phyloP scores from a whole-genome alignment of 2,888 invertebrate species.

The Drosophila nr. perissopoda region DNA sequence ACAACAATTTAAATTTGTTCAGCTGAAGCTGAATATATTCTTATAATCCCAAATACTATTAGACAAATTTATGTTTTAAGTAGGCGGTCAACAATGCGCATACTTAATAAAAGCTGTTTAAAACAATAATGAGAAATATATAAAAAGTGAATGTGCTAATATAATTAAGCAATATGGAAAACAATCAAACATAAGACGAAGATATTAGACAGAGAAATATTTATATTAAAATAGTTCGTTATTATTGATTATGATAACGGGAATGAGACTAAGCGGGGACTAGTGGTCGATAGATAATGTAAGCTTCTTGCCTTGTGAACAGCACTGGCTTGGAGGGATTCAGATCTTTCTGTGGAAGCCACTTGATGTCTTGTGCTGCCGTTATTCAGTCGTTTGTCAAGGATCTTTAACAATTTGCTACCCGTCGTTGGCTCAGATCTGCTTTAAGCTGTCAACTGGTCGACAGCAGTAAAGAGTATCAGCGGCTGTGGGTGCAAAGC shows the following conservation, averaged over 20 bases:
- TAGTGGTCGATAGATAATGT: not conserved
- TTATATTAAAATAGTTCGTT: not conserved
- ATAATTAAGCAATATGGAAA: no score
- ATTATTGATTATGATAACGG: not conserved
- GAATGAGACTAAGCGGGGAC: not conserved
- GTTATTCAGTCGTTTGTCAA: not conserved
- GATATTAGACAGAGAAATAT: not conserved
- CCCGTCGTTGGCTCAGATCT: not conserved
- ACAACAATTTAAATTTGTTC: no score
- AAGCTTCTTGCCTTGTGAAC: not conserved
- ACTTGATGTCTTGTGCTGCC: not conserved
- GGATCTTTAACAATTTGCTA: not conserved
- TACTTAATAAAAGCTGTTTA: no score
- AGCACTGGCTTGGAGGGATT: not conserved
- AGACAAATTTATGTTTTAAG: not conserved
- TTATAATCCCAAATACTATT: not conserved
- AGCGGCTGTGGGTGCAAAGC: not conserved
- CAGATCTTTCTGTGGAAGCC: not conserved
- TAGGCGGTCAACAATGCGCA: not conserved
- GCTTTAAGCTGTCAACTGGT: not conserved
- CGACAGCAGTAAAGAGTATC: not conserved
- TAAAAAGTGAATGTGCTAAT: no score
- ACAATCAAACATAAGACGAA: not conserved
- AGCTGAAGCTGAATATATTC: not conserved
- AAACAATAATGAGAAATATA: no score